These are phyloP conservation scores for Trichonephila clavata DNA, from an alignment of 1,140 invertebrate species.

Conservation along the genomic window DNA sequence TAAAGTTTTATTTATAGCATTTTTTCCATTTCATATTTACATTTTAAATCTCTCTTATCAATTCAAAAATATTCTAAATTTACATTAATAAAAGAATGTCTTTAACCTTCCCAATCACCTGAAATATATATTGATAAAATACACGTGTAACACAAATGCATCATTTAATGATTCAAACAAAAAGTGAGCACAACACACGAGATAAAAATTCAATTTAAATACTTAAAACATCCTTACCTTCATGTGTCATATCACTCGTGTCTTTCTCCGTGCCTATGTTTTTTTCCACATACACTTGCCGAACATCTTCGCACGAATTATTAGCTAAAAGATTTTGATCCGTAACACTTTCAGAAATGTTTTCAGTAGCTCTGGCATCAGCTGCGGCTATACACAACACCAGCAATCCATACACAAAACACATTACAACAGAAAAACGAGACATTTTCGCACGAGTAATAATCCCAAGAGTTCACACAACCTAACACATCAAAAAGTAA, in stretches of 20 bases:
- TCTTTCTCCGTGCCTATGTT: conserved; percentile 52
- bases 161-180: too few species aligned
- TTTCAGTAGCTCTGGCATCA: conserved; percentile 22
- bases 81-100: too few species aligned
- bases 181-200: too few species aligned
- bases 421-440: conserved; percentile 26
- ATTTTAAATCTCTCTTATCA: too few species aligned
- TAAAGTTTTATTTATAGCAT: too few species aligned
- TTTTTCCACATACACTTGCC: conserved; percentile 56
- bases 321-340: conserved; percentile 32
- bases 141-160: too few species aligned
- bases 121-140: too few species aligned
- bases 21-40: too few species aligned
- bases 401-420: conserved; percentile 57
- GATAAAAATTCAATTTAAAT: too few species aligned
- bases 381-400: not conserved
- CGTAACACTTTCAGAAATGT: not conserved
- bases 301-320: conserved; percentile 66
- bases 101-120: too few species aligned
- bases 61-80: too few species aligned
- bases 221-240: conserved; percentile 53
- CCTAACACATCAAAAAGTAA: not conserved
- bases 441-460: conserved; percentile 31
- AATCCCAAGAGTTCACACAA: conserved; percentile 12
- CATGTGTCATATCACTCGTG: conserved; percentile 62